Conservation (phyloP, 2,888 invertebrate species). For the Apeira syringaria region DNA sequence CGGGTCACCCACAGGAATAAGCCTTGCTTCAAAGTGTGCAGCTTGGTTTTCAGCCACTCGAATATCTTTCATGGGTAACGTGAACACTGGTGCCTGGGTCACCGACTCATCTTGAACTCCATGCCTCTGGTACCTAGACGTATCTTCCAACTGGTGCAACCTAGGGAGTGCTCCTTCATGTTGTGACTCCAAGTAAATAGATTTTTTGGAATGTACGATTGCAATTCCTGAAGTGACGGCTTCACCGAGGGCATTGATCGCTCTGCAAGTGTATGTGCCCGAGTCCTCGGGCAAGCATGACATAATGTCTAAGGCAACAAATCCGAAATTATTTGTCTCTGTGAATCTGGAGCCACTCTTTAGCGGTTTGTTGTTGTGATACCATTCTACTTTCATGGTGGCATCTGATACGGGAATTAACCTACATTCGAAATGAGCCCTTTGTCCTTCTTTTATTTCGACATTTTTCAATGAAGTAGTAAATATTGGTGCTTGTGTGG, state of each 20-base stretch:
- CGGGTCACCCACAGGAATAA: conserved; percentile 97
- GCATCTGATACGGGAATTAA: conserved; percentile 97
- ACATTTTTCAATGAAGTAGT: conserved; percentile 96
- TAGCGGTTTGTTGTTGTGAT: conserved; percentile 94
- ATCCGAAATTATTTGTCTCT: conserved; percentile 98
- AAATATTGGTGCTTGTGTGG: conserved; percentile 96
- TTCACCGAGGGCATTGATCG: conserved; percentile 95
- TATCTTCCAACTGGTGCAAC: conserved; percentile 92
- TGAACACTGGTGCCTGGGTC: conserved; percentile 96
- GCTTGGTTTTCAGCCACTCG: conserved; percentile 95
- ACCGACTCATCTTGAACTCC: conserved; percentile 90
- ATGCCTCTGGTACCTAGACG: conserved; percentile 89
- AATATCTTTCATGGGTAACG: conserved; percentile 94
- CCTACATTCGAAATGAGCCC: conserved; percentile 97
- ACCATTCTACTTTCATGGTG: conserved; percentile 97
- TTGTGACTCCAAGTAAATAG: conserved; percentile 94
- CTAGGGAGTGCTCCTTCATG: conserved; percentile 93
- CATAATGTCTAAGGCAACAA: conserved; percentile 97
- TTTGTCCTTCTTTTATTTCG: conserved; percentile 96
- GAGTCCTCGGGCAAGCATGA: conserved; percentile 98
- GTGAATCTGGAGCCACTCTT: conserved; percentile 97
- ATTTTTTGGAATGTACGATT: conserved; percentile 91
- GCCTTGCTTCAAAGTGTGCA: conserved; percentile 96
- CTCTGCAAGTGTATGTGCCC: conserved; percentile 97
- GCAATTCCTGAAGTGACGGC: conserved; percentile 96